phyloP scores from a whole-genome alignment of 2,113 vertebrate genomes.

The Steatornis caripensis region DNA sequence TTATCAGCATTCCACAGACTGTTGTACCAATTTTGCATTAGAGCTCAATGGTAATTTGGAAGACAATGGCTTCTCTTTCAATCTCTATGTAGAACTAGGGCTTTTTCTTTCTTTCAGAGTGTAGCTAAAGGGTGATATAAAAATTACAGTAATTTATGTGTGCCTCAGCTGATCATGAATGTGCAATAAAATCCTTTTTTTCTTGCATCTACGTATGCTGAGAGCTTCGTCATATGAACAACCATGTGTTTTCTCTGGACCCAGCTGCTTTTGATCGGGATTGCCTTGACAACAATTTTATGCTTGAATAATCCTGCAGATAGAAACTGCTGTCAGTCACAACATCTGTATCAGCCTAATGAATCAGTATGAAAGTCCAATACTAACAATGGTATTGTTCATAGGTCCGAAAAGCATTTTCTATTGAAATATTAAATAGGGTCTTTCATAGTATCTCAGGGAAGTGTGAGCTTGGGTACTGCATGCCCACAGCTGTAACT shows the following conservation, averaged over 20 bases:
- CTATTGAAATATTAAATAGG: not conserved
- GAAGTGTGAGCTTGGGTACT: not conserved
- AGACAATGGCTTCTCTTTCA: constrained; percentile 57
- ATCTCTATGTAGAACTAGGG: constrained; percentile 30
- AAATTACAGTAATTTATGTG: constrained; percentile 36
- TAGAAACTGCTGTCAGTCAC: constrained; percentile 23
- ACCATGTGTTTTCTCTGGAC: constrained; percentile 8
- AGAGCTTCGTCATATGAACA: not conserved
- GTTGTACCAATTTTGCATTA: constrained; percentile 48
- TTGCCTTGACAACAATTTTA: constrained; percentile 44
- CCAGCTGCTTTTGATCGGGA: constrained; percentile 23
- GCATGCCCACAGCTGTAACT: not conserved
- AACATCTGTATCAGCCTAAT: not conserved
- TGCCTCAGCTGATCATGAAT: constrained; percentile 3
- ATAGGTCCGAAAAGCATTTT: not conserved
- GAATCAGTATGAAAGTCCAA: not conserved
- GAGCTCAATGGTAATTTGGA: constrained; percentile 29
- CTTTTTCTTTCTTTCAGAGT: constrained; percentile 32
- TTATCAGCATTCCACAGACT: constrained; percentile 57
- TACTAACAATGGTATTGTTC: not conserved
- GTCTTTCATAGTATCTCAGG: not conserved
- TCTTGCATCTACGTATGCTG: not conserved
- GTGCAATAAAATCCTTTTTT: constrained; percentile 11
- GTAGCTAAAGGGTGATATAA: not conserved
- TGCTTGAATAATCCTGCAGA: not conserved